These are phyloP conservation scores for Margaritifera margaritifera DNA, from an alignment of 2,888 invertebrate species.

Conservation along the genomic window DNA sequence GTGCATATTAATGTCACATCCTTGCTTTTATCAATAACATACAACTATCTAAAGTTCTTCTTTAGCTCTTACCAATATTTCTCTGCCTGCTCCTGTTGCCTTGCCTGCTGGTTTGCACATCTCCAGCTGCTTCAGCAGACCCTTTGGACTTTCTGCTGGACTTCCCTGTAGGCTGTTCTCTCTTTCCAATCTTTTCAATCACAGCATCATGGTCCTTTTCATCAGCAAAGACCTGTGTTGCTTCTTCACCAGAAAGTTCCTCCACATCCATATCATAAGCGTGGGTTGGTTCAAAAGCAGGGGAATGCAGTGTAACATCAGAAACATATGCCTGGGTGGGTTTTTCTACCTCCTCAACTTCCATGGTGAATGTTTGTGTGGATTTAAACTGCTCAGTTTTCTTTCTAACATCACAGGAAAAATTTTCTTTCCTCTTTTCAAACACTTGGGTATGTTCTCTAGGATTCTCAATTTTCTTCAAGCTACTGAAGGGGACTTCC, in stretches of 20 bases:
- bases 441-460: too few relatives aligned
- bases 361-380: too few relatives aligned
- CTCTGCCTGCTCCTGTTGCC: not conserved
- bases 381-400: too few relatives aligned
- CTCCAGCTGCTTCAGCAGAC: not conserved
- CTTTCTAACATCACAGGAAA: too few relatives aligned
- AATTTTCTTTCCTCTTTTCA: too few relatives aligned
- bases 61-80: too few relatives aligned
- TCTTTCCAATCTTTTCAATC: not conserved
- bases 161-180: not conserved
- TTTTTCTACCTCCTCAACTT: not conserved
- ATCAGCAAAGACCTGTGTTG: slow-evolving; percentile 24
- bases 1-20: too few relatives aligned
- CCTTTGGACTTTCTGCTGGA: not conserved
- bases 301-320: not conserved
- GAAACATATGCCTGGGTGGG: not conserved
- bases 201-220: slow-evolving; percentile 10
- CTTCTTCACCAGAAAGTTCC: slow-evolving; percentile 12
- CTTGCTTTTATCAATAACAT: too few relatives aligned
- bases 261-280: slow-evolving; percentile 36
- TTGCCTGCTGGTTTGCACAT: not conserved
- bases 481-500: not conserved
- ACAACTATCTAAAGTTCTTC: too few relatives aligned
- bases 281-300: slow-evolving; percentile 32
- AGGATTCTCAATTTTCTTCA: not conserved